Conservation (phyloP, 1,140 invertebrate species). For the Apis laboriosa region DNA sequence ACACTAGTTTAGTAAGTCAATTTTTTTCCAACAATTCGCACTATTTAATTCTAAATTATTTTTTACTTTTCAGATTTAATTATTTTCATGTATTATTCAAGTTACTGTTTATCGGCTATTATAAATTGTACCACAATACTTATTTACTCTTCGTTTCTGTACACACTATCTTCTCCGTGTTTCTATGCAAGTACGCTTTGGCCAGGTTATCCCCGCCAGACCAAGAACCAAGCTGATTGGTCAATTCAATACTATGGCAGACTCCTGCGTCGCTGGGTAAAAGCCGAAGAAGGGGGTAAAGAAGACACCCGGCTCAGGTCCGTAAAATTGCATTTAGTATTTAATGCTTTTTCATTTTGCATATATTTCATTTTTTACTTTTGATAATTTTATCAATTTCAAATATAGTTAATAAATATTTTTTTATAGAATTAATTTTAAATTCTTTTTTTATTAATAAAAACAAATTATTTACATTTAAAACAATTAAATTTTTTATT, state of each 20-base stretch:
- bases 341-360: neutral
- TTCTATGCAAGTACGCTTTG: conserved; percentile 28
- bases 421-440: neutral
- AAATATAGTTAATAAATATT: too few species aligned
- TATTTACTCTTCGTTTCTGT: neutral
- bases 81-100: neutral
- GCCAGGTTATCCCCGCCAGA: conserved; percentile 40
- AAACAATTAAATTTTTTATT: neutral
- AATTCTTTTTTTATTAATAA: neutral
- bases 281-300: neutral
- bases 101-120: neutral
- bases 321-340: neutral
- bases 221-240: conserved; percentile 50
- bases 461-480: neutral
- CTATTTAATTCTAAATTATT: neutral
- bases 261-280: conserved; percentile 37
- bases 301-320: conserved; percentile 35
- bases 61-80: neutral
- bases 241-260: conserved; percentile 30
- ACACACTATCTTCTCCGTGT: conserved; percentile 10
- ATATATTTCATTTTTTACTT: neutral
- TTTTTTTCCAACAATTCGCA: neutral
- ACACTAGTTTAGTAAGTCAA: neutral
- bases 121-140: neutral
- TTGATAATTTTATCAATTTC: neutral